A percentile compares a stretch with the other conserved stretches of the same genome.
Conservation (phyloP, 2,113 vertebrate genomes). For the Apodemus speciosus region DNA sequence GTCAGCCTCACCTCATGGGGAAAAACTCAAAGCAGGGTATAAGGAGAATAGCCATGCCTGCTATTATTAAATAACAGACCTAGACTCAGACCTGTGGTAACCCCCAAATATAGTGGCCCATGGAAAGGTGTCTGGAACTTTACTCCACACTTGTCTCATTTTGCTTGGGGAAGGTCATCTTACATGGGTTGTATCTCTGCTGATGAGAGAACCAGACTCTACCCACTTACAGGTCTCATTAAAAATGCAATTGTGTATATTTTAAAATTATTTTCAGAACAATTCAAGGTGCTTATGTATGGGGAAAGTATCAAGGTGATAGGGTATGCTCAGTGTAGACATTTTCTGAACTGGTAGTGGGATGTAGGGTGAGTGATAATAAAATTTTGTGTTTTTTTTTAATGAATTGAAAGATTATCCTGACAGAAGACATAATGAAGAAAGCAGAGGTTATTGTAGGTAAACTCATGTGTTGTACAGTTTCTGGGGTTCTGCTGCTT, state of each 20-base stretch:
- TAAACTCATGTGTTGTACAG: not conserved
- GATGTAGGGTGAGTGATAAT: not conserved
- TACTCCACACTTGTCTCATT: not conserved
- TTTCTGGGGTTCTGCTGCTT: slow-evolving; percentile 23
- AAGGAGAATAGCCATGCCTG: not conserved
- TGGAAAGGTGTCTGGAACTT: not conserved
- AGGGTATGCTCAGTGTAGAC: not conserved
- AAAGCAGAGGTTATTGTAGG: not conserved
- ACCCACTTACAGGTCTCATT: not conserved
- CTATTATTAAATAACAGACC: slow-evolving; percentile 12
- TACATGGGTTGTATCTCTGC: not conserved
- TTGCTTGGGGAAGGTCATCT: not conserved
- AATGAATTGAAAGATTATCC: slow-evolving; percentile 2
- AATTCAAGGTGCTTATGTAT: not conserved
- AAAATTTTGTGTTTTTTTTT: not conserved
- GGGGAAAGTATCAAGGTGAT: not conserved
- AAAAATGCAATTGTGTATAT: not conserved
- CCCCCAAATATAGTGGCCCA: not conserved
- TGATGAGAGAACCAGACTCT: not conserved
- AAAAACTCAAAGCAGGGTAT: slow-evolving; percentile 49
- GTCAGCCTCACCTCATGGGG: slow-evolving; percentile 26
- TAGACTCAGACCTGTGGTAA: slow-evolving; percentile 8
- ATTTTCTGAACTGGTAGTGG: slow-evolving; percentile 3
- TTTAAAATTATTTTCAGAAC: slow-evolving; percentile 5
- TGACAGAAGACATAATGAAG: not conserved